These are phyloP conservation scores for Montipora efflorescens DNA, from an alignment of 64 coral and sea anemone genomes.

Conservation along the genomic window DNA sequence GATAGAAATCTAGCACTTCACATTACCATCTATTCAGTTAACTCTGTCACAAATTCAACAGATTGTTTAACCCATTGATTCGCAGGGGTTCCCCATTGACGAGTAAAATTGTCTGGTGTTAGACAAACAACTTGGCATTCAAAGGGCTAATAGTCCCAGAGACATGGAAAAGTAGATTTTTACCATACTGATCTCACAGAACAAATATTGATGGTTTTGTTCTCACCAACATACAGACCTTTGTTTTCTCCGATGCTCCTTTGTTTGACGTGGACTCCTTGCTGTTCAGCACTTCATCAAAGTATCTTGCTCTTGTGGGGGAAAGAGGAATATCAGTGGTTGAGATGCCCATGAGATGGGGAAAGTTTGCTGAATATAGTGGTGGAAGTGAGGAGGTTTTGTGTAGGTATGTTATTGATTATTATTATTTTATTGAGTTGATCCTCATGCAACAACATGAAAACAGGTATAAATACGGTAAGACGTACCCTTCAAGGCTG, in stretches of 20 bases:
- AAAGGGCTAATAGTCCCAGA: no score
- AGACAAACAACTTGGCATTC: no score
- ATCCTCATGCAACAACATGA: neutral
- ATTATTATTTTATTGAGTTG: neutral
- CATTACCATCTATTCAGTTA: no score
- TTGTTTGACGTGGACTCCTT: conserved; percentile 76
- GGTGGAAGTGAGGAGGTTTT: conserved; percentile 80
- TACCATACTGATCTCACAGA: neutral
- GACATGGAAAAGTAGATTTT: neutral
- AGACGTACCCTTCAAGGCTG: no score
- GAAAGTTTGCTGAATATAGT: conserved; percentile 94
- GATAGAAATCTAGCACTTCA: no score
- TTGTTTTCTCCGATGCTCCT: conserved; percentile 84
- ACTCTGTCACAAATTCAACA: no score
- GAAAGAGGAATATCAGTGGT: conserved; percentile 82
- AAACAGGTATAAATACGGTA: no score
- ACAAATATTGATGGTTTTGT: neutral
- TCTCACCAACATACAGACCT: conserved; percentile 30
- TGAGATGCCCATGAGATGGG: conserved; percentile 91
- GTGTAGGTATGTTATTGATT: conserved; percentile 71
- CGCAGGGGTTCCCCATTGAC: no score
- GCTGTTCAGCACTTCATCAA: conserved; percentile 77
- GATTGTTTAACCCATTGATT: no score
- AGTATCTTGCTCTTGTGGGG: conserved; percentile 85
- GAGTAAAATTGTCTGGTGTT: no score